These are phyloP conservation scores for Sylvilagus bachmani DNA, from an alignment of 2,113 vertebrate species.

Conservation along the genomic window DNA sequence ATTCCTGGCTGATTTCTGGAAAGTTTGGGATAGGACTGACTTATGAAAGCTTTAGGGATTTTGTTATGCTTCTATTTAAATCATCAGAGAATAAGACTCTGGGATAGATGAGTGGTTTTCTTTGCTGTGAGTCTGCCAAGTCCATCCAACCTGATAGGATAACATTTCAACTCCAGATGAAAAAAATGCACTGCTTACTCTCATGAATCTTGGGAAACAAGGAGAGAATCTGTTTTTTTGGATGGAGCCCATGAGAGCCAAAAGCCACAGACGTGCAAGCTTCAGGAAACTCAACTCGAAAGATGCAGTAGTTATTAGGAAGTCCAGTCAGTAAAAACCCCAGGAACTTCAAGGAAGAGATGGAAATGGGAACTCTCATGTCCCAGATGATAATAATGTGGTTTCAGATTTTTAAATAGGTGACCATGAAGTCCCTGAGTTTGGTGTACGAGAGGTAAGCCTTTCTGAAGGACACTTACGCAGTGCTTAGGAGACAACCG, in stretches of 20 bases:
- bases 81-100: conserved; percentile 47
- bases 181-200: not conserved
- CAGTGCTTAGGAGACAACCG: not conserved
- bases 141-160: conserved; percentile 50
- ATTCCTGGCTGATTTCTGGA: conserved; percentile 61
- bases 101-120: conserved; percentile 53
- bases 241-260: not conserved
- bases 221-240: conserved; percentile 47
- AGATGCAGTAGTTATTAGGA: not conserved
- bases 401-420: conserved; percentile 32
- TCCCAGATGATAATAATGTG: conserved; percentile 6
- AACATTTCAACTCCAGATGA: conserved; percentile 24
- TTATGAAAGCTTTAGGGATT: conserved; percentile 58
- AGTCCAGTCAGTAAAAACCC: not conserved
- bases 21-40: conserved; percentile 56
- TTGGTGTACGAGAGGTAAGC: not conserved
- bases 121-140: conserved; percentile 54
- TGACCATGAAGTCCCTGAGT: not conserved
- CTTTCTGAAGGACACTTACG: conserved; percentile 14
- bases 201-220: conserved; percentile 38
- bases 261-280: conserved; percentile 11
- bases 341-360: not conserved
- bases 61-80: conserved; percentile 63
- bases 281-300: not conserved
- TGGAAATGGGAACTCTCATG: not conserved